Evolutionary conservation across 1,140 invertebrate genomes (phyloP).

Genomic region (Drosophila simulans): DNA sequence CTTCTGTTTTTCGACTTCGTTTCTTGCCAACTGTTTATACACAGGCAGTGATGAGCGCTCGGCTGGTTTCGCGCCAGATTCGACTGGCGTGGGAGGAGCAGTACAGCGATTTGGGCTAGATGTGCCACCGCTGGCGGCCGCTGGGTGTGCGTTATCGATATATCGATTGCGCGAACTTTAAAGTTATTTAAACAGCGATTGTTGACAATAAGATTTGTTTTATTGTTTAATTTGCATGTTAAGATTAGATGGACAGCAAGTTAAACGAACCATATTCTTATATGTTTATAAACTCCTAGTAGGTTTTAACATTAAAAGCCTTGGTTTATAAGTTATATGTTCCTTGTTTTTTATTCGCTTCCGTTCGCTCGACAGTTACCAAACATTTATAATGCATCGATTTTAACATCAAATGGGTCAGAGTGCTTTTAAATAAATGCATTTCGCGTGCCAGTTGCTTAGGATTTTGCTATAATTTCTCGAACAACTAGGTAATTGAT

Average conservation of each 20-base stretch:
- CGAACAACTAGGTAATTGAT: conserved; percentile 14
- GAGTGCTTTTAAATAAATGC: conserved; percentile 61
- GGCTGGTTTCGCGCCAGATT: not conserved
- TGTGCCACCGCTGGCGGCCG: not conserved
- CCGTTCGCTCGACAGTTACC: not conserved
- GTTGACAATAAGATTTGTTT: not conserved
- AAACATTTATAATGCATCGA: conserved; percentile 12
- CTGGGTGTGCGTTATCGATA: conserved; percentile 1
- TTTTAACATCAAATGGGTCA: conserved; percentile 10
- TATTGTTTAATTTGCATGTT: not conserved
- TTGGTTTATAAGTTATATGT: too few species aligned
- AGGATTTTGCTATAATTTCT: conserved; percentile 9
- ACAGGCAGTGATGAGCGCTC: conserved; percentile 34
- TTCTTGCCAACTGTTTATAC: conserved; percentile 72
- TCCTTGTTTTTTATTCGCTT: conserved; percentile 11
- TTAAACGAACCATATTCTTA: not conserved
- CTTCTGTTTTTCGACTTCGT: conserved; percentile 30
- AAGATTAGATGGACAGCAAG: not conserved
- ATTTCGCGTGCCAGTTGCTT: conserved; percentile 26
- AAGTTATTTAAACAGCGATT: not conserved
- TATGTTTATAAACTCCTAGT: not conserved
- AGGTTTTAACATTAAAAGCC: too few species aligned
- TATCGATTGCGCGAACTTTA: not conserved
- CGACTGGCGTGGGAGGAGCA: not conserved
- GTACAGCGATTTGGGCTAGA: not conserved